Evolutionary conservation across 1,140 invertebrate species (phyloP).

Genomic region (Megalopta genalis): DNA sequence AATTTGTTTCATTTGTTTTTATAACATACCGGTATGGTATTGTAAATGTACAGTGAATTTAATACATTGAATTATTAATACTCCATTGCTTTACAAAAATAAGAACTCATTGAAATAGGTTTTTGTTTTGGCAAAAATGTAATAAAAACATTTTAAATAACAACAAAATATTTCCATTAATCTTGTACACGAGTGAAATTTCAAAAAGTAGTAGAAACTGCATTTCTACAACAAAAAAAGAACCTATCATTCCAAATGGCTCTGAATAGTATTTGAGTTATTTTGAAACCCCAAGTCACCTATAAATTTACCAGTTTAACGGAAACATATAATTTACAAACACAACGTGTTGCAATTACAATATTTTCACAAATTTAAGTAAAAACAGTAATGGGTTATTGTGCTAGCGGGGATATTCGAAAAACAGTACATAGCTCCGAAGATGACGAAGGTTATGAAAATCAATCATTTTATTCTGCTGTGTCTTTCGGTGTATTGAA

Average conservation of each 20-base stretch:
- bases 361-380: neutral
- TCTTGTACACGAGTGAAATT: neutral
- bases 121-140: slow-evolving; percentile 16
- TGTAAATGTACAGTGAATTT: neutral
- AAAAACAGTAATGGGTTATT: slow-evolving; percentile 56
- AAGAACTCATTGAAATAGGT: neutral
- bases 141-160: slow-evolving; percentile 33
- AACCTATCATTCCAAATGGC: slow-evolving; percentile 23
- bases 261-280: slow-evolving; percentile 5
- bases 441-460: slow-evolving; percentile 65
- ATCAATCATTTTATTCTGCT: slow-evolving; percentile 19
- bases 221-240: slow-evolving; percentile 19
- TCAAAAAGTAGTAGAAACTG: neutral
- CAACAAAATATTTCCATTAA: slow-evolving; percentile 8
- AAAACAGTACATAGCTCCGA: slow-evolving; percentile 61
- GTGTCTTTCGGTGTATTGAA: slow-evolving; percentile 27
- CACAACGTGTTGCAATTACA: neutral
- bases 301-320: slow-evolving; percentile 44
- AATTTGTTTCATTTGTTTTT: neutral
- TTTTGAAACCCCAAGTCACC: neutral
- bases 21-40: neutral
- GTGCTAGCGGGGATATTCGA: slow-evolving; percentile 57
- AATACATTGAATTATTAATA: neutral
- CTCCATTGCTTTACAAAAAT: neutral
- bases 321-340: slow-evolving; percentile 6